These are phyloP conservation scores for Ischnura elegans DNA, from an alignment of 2,888 invertebrate genomes.

Conservation along the genomic window DNA sequence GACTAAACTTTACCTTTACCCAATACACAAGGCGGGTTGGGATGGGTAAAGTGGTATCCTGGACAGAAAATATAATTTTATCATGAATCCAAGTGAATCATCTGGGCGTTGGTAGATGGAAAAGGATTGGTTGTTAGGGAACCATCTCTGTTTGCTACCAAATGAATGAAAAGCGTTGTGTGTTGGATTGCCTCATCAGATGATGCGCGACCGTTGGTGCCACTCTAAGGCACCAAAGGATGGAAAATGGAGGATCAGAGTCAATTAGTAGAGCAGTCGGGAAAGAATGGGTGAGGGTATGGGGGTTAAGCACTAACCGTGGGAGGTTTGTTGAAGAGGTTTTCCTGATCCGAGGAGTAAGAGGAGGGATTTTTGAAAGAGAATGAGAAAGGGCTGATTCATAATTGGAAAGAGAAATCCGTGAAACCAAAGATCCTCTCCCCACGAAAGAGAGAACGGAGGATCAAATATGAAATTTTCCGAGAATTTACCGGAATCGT, in stretches of 20 bases:
- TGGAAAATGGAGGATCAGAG: neutral
- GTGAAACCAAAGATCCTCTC: neutral
- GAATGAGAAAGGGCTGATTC: neutral
- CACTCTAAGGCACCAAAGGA: neutral
- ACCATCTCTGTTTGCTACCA: neutral
- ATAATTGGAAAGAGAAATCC: neutral
- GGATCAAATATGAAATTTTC: neutral
- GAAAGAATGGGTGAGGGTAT: neutral
- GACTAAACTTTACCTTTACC: too few species aligned
- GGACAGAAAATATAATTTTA: too few species aligned
- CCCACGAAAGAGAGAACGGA: neutral
- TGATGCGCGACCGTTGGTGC: neutral
- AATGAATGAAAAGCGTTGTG: neutral
- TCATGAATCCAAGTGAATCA: too few species aligned
- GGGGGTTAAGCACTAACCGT: neutral
- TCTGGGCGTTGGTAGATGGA: too few species aligned
- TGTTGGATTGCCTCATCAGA: neutral
- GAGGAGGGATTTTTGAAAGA: neutral
- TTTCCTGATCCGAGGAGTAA: neutral
- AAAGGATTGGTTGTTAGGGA: neutral
- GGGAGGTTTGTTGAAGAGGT: neutral
- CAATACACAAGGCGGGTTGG: too few species aligned
- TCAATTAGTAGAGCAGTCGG: too few species aligned
- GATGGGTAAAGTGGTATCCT: too few species aligned
- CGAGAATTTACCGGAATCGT: neutral